Percentiles rank a stretch among this genome's conserved stretches.
These are phyloP conservation scores for Drosophila nigritarsus DNA, from an alignment of 2,888 invertebrate genomes.

Conservation along the genomic window DNA sequence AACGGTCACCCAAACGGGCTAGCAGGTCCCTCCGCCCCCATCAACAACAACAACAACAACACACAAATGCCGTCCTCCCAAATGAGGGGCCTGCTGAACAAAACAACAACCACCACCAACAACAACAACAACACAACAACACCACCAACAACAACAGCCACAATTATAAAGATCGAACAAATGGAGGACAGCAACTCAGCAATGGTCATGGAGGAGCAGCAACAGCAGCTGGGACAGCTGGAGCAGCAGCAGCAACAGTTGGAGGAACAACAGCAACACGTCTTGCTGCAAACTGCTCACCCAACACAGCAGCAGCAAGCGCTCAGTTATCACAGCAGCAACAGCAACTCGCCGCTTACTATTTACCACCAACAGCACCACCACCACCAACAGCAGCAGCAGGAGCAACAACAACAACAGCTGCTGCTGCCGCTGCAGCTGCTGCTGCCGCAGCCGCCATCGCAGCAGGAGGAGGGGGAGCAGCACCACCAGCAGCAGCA, in stretches of 20 bases:
- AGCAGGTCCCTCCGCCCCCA: constrained; percentile 96
- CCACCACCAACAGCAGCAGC: constrained; percentile 22
- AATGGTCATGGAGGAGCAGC: constrained; percentile 85
- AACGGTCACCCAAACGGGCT: constrained; percentile 97
- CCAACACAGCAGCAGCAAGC: constrained; percentile 62
- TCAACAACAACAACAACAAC: constrained; percentile 86
- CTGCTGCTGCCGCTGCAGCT: constrained; percentile 32
- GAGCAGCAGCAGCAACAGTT: constrained; percentile 25
- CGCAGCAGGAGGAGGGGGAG: constrained; percentile 72
- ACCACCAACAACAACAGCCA: constrained; percentile 68
- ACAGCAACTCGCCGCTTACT: constrained; percentile 64
- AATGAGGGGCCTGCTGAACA: constrained; percentile 96
- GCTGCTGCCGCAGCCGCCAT: constrained; percentile 65
- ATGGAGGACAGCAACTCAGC: constrained; percentile 80
- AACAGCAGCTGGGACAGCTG: constrained; percentile 48
- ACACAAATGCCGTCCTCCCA: constrained; percentile 88
- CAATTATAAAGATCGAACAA: constrained; percentile 80
- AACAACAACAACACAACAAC: constrained; percentile 85
- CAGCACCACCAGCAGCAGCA: constrained; percentile 56
- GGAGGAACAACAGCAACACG: constrained; percentile 38
- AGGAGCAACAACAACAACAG: constrained; percentile 46
- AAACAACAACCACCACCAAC: constrained; percentile 88
- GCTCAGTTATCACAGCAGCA: constrained; percentile 48
- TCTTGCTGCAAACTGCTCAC: constrained; percentile 53
- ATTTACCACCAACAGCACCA: constrained; percentile 52